A percentile compares a stretch with the other conserved stretches of the same genome.
Evolutionary conservation across 2,113 vertebrate species (phyloP).

Genomic region (Poeciliopsis prolifica): DNA sequence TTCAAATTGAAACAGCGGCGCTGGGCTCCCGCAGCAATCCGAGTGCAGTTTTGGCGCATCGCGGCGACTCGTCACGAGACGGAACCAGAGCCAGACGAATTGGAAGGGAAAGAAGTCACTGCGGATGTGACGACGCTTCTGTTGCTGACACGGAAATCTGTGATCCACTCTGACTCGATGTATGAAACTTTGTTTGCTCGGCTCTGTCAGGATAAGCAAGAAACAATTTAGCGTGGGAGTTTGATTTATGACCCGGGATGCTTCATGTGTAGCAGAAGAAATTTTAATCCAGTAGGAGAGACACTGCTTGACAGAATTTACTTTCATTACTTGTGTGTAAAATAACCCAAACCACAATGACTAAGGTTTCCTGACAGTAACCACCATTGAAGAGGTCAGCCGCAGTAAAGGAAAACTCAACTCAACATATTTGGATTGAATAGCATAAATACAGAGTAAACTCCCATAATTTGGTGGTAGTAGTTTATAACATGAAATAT

Average conservation of each 20-base stretch:
- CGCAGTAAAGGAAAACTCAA: background rate
- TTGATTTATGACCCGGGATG: conserved; percentile 24
- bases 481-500: too few relatives aligned
- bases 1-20: conserved; percentile 26
- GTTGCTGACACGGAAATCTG: conserved; percentile 21
- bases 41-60: background rate
- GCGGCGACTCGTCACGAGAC: background rate
- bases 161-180: conserved; percentile 24
- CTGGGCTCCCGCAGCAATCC: background rate
- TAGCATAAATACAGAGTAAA: too few relatives aligned
- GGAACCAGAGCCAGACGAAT: conserved; percentile 11
- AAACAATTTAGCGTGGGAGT: background rate
- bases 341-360: background rate
- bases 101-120: background rate
- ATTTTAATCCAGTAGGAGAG: background rate
- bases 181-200: conserved; percentile 28
- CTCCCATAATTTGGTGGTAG: too few relatives aligned
- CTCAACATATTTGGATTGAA: background rate
- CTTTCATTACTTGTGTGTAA: background rate
- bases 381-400: background rate
- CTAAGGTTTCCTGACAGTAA: background rate
- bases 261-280: background rate
- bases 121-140: conserved; percentile 12
- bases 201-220: conserved; percentile 13
- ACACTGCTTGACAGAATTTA: background rate